Base-by-base conservation (phyloP, 1,140 invertebrate species). In the Saccostrea glomerata region DNA sequence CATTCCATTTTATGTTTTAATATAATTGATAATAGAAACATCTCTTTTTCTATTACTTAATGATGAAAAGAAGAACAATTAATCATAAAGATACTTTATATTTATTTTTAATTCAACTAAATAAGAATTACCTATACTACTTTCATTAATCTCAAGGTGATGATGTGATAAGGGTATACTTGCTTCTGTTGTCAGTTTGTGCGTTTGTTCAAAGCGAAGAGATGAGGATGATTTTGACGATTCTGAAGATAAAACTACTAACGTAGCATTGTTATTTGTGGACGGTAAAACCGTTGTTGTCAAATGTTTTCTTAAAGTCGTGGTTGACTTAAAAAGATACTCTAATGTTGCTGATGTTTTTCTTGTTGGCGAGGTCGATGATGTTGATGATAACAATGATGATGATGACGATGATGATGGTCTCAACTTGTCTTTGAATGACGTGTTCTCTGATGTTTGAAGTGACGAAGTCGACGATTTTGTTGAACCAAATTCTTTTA, bases 321-420 rank as follows among this genome's bases (percentile, higher is more conserved):
- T n/a, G n/a, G 82, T 54, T 25, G n/a, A 15, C 23, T 54, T 23
- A 54, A 47, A 23, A 56, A 20, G 55, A 30, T 5, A 7, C 9
- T 13, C 17, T n/a, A 25, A 82, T 15, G 77, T 17, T 4, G 77
- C 9, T 82, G 77, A 30, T 82, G 77, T 36, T n/a, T 30, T 17
- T 82, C 30, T 0, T 82, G 77, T 7, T 30, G 77, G 25, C 0
- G 47, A 2, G 40, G 77, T 23, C 25, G 77, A 82, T 82, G 77
- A 82, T 82, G 77, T 30, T 82, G 77, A 82, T 82, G 77, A 82
- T 47, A 12, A 82, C 12, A 40, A 55, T 20, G 82, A 83, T 2
- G 82, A 36, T 63, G 84, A 60, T 85, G 56, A 86, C 6, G 56
- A 86, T 23, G 56, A 66, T 23, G 56, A 60, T 23, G 84, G 47